Base-by-base conservation (phyloP, 1,140 invertebrate species). In the Leptinotarsa undecemlineata region DNA sequence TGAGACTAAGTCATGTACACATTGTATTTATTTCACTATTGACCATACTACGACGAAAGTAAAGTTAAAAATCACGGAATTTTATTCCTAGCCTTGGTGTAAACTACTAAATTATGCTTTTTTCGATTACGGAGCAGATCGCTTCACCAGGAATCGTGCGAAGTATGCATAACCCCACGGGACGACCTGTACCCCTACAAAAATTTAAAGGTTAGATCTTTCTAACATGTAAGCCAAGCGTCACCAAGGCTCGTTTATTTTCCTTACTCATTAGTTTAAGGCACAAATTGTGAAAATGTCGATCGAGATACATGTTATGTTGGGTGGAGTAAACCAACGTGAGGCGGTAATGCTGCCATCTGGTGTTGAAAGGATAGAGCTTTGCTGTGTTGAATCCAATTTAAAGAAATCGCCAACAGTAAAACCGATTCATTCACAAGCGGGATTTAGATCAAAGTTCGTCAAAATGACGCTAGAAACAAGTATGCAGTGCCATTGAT, bases 241-340 rank as follows among this genome's bases (percentile, higher is more conserved):
- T 92, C 86, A 92, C 90, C 91, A 91, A 89, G 91, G 91, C 91
- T 91, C 88, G 76, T 90, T 91, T 92, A 92, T 92, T 93, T 93
- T 92, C 91, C 91, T 92, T 93, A 93, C 91, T 92, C 91, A 92
- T 91, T 72, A 74, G 77, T 76, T 73, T 73, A 77, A 70, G 70
- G 74, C 67, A 74, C 57, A 62, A 76, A 5, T 11, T 42, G 8
- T 42, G 33, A 11, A 11, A 42, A 11, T 0, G 33, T 57, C 17
- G 17, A 57, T 57, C 51, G n/a, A 57, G 2, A 15, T 57, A 57
- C 51, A 57, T 57, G n/a, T 5, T 3, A 57, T 57, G 51, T n/a
- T 57, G 51, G 4, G 51, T 17, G 5, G n/a, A 6, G 51, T 8
- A 57, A 57, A 0, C 8, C 33, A 11, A 11, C 33, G 33, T 42